Evolutionary conservation across 2,113 vertebrate species (phyloP).

Genomic region (Muntiacus muntjak): DNA sequence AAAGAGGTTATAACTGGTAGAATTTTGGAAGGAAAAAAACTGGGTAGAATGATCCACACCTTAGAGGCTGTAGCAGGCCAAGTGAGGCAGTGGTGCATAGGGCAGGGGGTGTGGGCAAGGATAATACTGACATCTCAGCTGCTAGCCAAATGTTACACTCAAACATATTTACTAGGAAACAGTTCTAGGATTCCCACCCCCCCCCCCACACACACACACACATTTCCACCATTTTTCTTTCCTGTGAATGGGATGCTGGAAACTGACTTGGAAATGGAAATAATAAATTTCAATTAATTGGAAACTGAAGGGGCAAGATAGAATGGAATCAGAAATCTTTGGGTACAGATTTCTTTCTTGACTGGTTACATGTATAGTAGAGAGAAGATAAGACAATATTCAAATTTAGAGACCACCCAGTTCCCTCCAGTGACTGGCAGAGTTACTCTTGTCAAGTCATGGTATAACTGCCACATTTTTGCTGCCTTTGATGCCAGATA

Average conservation of each 20-base stretch:
- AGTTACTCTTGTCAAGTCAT: background rate
- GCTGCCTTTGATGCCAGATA: background rate
- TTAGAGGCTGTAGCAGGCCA: background rate
- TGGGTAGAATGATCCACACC: fast-evolving
- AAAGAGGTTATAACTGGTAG: background rate
- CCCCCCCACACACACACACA: background rate
- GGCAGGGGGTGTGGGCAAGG: background rate
- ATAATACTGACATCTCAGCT: background rate
- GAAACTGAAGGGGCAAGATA: background rate
- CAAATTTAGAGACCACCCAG: background rate
- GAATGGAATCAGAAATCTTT: background rate
- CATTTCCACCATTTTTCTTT: background rate
- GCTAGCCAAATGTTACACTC: background rate
- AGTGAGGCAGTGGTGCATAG: background rate
- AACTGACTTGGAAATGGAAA: background rate
- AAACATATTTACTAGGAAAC: background rate
- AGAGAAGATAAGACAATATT: background rate
- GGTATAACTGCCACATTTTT: background rate
- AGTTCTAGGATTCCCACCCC: background rate
- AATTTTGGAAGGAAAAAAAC: background rate
- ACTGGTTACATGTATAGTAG: background rate
- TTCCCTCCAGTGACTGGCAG: background rate
- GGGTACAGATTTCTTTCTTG: background rate
- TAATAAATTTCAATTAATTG: background rate
- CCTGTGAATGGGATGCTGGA: background rate